Evolutionary conservation across 1,140 invertebrate genomes (phyloP).

Genomic region (Bombus haemorrhoidalis): DNA sequence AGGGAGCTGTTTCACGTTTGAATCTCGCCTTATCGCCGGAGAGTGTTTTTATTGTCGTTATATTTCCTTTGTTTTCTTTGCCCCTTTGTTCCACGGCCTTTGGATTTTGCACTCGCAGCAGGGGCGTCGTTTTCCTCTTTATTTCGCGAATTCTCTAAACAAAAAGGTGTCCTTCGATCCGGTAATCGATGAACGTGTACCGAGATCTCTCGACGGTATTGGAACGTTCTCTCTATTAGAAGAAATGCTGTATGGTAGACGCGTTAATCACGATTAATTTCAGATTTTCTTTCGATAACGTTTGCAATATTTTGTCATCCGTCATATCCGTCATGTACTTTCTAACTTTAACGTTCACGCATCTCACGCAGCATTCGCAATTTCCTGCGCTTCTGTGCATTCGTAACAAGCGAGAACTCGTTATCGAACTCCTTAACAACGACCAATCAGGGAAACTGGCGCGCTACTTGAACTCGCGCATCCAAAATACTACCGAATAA

Average conservation of each 20-base stretch:
- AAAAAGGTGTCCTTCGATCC: not conserved
- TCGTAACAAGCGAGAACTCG: not conserved
- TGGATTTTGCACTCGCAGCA: conserved; percentile 28
- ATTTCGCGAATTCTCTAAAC: not conserved
- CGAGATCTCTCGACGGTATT: not conserved
- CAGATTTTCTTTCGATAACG: no score
- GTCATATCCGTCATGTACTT: not conserved
- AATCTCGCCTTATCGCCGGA: conserved; percentile 34
- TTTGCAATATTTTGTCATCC: no score
- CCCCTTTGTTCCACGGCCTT: conserved; percentile 48
- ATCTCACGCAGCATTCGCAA: not conserved
- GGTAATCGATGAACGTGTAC: not conserved
- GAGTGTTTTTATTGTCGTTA: conserved; percentile 53
- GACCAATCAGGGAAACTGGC: not conserved
- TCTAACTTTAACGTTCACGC: not conserved
- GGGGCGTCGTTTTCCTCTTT: not conserved
- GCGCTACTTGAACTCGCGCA: not conserved
- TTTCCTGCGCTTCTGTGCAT: not conserved
- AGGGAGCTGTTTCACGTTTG: conserved; percentile 16
- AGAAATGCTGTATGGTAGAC: no score
- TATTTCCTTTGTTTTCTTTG: conserved; percentile 52
- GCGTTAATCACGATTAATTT: no score
- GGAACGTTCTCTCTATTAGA: no score
- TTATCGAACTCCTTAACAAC: not conserved
- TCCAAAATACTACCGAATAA: not conserved